Evolutionary conservation across 1,140 invertebrate species (phyloP), one percentile per base, ranked within the genome.

Genomic region (Drosophila kikkawai): DNA sequence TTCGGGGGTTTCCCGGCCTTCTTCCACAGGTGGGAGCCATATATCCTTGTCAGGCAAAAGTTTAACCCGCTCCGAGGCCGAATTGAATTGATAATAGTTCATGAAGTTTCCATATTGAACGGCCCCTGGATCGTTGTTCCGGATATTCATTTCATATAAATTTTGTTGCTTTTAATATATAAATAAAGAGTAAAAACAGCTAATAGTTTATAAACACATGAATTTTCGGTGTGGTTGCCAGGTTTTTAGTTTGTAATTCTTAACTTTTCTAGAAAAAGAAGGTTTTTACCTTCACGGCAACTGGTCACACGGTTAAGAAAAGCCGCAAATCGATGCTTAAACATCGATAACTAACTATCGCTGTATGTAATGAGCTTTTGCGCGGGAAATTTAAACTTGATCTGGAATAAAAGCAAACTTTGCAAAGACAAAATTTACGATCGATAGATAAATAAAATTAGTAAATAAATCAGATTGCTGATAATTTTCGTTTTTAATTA

Each of bases 61-160:
- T 53, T 94, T 93, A 29, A 96, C 93, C 79, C 97, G 94, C 70
- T 96, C 94, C 60, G 94, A 93, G 29, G 95, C 93, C 50, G 95
- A 94, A 93, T 97, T 96, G 92, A 97, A 97, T 82, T 95, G 93
- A 91, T 97, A 97, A 90, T 97, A 97, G 93, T 97, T 97, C 67
- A 96, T 97, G 82, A 97, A 97, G 93, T 97, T 97, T 70, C 97
- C 97, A 93, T 94, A 95, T 85, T 94, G 94, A 7, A 95, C 95
- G 44, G 96, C 96, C 6, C 97, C 96, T 39, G 97, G 96, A 92
- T 97, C 94, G 41, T 93, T 92, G 8, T 73, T 71, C 36, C 87
- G 88, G 17, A 64, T 66, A 36, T 68, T 17, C 47, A 78, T 39
- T 8, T 55, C 12, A 9, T 13, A n/a, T 1, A 47, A 9, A 32